phyloP scores from a whole-genome alignment of 2,113 vertebrate genomes.

The Hydropotes inermis region DNA sequence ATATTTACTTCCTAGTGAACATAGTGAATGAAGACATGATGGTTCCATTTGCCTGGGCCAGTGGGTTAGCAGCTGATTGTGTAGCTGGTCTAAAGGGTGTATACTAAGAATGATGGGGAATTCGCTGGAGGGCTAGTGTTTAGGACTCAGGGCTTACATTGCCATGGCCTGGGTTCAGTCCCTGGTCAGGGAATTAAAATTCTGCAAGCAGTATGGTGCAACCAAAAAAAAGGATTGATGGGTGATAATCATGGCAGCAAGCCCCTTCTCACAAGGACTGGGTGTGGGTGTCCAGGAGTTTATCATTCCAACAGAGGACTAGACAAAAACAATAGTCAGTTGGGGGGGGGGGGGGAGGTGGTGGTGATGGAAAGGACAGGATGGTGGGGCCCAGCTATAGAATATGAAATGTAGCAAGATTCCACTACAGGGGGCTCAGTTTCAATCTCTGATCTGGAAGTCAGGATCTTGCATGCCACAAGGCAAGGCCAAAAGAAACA shows the following conservation, averaged over 20 bases:
- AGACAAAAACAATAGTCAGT: background rate
- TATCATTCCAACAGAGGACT: background rate
- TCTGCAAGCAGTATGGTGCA: background rate
- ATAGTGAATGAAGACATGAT: background rate
- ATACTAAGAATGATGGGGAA: background rate
- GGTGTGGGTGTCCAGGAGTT: background rate
- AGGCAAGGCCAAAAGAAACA: background rate
- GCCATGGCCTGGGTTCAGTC: background rate
- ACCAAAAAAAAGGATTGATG: background rate
- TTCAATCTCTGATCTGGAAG: background rate
- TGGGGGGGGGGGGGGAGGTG: rapidly evolving
- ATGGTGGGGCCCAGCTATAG: background rate
- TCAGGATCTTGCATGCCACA: background rate
- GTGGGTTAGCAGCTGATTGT: background rate
- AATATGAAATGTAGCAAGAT: background rate
- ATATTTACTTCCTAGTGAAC: background rate
- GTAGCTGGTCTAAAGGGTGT: background rate
- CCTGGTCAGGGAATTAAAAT: background rate
- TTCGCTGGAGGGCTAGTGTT: background rate
- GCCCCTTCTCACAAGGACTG: background rate
- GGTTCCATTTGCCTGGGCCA: background rate
- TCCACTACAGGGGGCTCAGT: background rate
- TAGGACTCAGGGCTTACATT: background rate
- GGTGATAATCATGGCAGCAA: rapidly evolving
- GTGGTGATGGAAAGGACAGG: background rate